These are phyloP conservation scores for Pogonophryne albipinna DNA, from an alignment of 2,797 vertebrate species.

Conservation along the genomic window DNA sequence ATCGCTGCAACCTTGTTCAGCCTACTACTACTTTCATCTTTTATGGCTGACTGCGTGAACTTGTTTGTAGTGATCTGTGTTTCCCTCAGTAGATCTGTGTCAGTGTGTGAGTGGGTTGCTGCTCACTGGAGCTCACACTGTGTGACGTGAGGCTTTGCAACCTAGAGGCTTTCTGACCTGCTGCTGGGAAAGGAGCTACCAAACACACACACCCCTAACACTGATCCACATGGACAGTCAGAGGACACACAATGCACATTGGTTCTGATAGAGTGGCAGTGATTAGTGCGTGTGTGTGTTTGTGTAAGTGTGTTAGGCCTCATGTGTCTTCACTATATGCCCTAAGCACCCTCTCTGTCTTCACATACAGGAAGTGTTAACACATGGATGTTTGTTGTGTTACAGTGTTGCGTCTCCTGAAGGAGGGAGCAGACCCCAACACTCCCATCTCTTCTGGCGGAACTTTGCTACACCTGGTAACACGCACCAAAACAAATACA, in stretches of 20 bases:
- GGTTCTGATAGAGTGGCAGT: constrained; percentile 39
- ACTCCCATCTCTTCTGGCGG: constrained; percentile 88
- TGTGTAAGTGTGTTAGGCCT: constrained; percentile 6
- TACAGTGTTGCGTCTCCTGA: constrained; percentile 92
- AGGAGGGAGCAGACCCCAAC: constrained; percentile 91
- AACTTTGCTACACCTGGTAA: constrained; percentile 95
- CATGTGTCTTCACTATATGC: constrained; percentile 14
- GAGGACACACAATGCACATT: constrained; percentile 41
- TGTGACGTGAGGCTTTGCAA: constrained; percentile 44
- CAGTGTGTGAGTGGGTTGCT: constrained; percentile 57
- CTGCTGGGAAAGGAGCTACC: constrained; percentile 27
- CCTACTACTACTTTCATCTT: constrained; percentile 27
- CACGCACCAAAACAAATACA: constrained; percentile 36
- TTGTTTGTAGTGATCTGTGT: constrained; percentile 27
- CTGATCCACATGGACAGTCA: constrained; percentile 50
- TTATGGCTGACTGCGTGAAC: constrained; percentile 40
- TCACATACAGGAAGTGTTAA: constrained; percentile 47
- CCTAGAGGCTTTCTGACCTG: constrained; percentile 45
- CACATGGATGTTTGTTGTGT: constrained; percentile 58
- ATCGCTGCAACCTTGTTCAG: constrained; percentile 28
- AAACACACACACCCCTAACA: constrained; percentile 9
- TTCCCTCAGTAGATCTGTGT: constrained; percentile 54
- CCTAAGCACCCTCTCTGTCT: constrained; percentile 4
- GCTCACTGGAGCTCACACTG: constrained; percentile 33
- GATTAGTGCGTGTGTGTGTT: constrained; percentile 4